Percentiles rank a stretch among this genome's conserved stretches.
Conservation (phyloP, 2,113 vertebrate species). For the Callocephalon fimbriatum region DNA sequence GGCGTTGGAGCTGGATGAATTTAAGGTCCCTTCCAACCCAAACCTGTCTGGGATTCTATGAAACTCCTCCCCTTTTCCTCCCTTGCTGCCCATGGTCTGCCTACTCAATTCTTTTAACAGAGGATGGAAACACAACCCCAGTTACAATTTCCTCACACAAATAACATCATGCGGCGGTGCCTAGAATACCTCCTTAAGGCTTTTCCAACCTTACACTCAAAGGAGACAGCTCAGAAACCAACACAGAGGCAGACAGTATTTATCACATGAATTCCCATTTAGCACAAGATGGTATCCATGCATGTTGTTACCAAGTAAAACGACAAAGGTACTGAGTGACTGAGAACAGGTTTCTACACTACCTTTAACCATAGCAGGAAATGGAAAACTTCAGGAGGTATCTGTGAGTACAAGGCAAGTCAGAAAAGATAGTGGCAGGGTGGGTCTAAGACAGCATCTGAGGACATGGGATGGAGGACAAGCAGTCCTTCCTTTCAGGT, state of each 20-base stretch:
- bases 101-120: background rate
- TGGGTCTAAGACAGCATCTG: slow-evolving; percentile 41
- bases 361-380: background rate
- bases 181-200: background rate
- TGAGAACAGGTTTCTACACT: background rate
- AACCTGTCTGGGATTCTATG: background rate
- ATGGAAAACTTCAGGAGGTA: slow-evolving; percentile 2
- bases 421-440: slow-evolving; percentile 73
- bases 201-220: background rate
- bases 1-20: background rate
- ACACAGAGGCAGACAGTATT: background rate
- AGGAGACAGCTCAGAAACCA: background rate
- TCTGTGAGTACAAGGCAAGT: slow-evolving; percentile 54
- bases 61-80: background rate
- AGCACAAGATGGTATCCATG: rapidly evolving
- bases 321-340: background rate
- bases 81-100: background rate
- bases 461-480: slow-evolving; percentile 66
- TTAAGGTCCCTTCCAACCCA: background rate
- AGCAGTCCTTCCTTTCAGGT: slow-evolving; percentile 60
- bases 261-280: background rate
- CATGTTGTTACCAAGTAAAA: background rate
- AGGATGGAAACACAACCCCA: background rate
- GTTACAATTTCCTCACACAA: background rate
- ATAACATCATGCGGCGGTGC: background rate